phyloP scores from a whole-genome alignment of 1,140 invertebrate genomes.

The Colletes gigas region DNA sequence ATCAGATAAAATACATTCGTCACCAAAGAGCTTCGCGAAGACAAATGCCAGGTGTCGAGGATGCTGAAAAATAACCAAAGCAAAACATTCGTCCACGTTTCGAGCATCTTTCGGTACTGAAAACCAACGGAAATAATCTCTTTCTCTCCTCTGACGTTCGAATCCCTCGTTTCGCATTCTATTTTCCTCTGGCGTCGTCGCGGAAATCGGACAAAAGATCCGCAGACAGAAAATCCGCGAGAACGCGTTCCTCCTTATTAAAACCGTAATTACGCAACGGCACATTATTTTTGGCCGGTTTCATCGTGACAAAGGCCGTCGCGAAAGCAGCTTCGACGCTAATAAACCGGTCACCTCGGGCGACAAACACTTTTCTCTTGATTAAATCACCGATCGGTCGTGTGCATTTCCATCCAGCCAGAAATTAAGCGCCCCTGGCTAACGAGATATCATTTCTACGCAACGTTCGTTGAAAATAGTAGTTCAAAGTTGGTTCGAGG shows the following conservation, averaged over 20 bases:
- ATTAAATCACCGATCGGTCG: conserved; percentile 46
- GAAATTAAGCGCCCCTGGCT: background rate
- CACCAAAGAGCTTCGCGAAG: too few relatives aligned
- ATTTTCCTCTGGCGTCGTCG: too few relatives aligned
- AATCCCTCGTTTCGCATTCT: too few relatives aligned
- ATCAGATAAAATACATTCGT: too few relatives aligned
- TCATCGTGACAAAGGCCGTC: conserved; percentile 10
- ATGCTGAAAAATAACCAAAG: too few relatives aligned
- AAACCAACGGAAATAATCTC: too few relatives aligned
- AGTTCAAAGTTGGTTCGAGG: background rate
- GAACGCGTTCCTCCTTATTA: background rate
- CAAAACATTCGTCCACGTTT: background rate
- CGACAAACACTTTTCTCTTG: conserved; percentile 28
- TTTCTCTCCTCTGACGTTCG: too few relatives aligned
- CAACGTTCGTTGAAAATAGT: background rate
- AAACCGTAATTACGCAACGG: conserved; percentile 4
- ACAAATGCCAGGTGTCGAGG: too few relatives aligned
- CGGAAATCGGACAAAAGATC: background rate
- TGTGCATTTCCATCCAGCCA: conserved; percentile 16
- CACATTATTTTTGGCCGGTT: background rate
- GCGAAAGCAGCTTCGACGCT: conserved; percentile 5
- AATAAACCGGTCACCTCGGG: conserved; percentile 34
- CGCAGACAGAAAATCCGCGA: background rate
- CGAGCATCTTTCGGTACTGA: too few relatives aligned
- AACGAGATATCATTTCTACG: conserved; percentile 2